A percentile compares a stretch with the other conserved stretches of the same genome.
Evolutionary conservation across 2,113 vertebrate genomes (phyloP).

Genomic region (Hydrochoerus hydrochaeris): DNA sequence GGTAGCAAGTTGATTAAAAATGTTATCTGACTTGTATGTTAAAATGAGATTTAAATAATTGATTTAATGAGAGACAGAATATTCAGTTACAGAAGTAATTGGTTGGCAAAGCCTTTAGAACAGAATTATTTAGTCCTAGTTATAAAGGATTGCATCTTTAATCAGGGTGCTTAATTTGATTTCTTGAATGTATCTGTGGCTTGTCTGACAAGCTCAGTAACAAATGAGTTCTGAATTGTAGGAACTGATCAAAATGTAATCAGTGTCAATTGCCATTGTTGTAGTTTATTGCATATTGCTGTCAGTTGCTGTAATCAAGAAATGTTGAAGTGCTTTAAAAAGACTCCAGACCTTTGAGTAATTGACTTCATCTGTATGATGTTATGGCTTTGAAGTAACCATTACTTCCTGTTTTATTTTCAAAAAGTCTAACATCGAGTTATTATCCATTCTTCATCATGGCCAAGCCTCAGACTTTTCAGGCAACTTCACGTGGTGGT

Average conservation of each 20-base stretch:
- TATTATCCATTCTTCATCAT: not conserved
- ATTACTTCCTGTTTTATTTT: conserved; percentile 62
- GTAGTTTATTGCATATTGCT: conserved; percentile 63
- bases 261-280: conserved; percentile 75
- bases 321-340: conserved; percentile 50
- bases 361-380: not conserved
- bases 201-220: conserved; percentile 84
- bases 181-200: conserved; percentile 82
- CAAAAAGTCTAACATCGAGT: not conserved
- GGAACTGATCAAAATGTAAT: conserved; percentile 81
- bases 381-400: conserved; percentile 11
- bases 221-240: conserved; percentile 81
- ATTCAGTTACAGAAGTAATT: conserved; percentile 88
- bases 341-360: conserved; percentile 50
- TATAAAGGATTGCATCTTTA: conserved; percentile 87
- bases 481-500: not conserved
- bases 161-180: conserved; percentile 86
- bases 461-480: not conserved
- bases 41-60: conserved; percentile 89
- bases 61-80: conserved; percentile 87
- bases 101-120: conserved; percentile 84
- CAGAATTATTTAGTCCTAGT: conserved; percentile 86
- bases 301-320: conserved; percentile 68
- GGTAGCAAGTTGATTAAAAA: conserved; percentile 82
- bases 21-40: conserved; percentile 85